A percentile compares a stretch with the other conserved stretches of the same genome.
Conservation (phyloP, 1,140 invertebrate species). For the Heliconius eleuchia region DNA sequence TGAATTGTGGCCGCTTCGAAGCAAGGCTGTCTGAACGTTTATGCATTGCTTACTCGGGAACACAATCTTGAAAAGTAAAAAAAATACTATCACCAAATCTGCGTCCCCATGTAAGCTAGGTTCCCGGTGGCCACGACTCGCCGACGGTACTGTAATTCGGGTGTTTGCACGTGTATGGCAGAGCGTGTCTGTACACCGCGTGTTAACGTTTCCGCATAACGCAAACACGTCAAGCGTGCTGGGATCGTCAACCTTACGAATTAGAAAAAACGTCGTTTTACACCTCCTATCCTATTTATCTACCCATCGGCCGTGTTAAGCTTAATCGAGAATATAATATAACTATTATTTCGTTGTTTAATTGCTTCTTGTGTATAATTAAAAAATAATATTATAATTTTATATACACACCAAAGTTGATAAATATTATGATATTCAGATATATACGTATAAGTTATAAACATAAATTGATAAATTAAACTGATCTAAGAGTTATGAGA, state of each 20-base stretch:
- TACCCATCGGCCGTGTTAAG: background rate
- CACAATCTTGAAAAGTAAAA: too few relatives aligned
- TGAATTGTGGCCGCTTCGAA: too few relatives aligned
- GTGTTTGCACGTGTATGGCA: slow-evolving; percentile 31
- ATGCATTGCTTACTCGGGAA: too few relatives aligned
- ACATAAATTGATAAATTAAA: too few relatives aligned
- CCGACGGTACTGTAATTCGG: slow-evolving; percentile 43
- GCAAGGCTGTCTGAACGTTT: too few relatives aligned
- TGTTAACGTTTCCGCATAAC: slow-evolving; percentile 79
- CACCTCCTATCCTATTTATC: slow-evolving; percentile 36
- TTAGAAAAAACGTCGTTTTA: slow-evolving; percentile 72
- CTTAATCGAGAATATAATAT: background rate
- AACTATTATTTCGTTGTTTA: background rate
- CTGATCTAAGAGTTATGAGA: too few relatives aligned
- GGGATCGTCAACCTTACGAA: slow-evolving; percentile 77
- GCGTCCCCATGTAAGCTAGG: too few relatives aligned
- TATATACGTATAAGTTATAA: too few relatives aligned
- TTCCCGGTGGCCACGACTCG: too few relatives aligned
- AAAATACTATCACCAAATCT: too few relatives aligned
- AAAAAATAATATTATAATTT: background rate
- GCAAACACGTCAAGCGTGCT: slow-evolving; percentile 63
- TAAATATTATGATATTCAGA: too few relatives aligned
- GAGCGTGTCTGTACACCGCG: slow-evolving; percentile 57
- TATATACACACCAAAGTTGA: too few relatives aligned
- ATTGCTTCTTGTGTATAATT: background rate